These are phyloP conservation scores for Seriola quinqueradiata DNA, from an alignment of 2,113 vertebrate species.

Conservation along the genomic window DNA sequence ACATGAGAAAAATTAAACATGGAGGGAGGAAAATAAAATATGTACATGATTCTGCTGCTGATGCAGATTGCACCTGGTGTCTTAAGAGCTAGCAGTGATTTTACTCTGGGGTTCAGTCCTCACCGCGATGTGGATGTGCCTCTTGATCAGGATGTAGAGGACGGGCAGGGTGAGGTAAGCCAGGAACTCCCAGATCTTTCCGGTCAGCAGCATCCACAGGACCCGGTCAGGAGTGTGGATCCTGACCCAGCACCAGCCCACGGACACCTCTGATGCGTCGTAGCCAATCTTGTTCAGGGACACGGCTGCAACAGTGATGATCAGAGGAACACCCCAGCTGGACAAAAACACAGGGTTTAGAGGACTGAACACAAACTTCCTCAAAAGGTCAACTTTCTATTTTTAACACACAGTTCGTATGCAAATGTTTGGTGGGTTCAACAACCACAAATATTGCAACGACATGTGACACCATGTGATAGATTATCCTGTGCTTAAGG, in stretches of 20 bases:
- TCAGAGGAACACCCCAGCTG: slow-evolving; percentile 94
- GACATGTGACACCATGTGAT: slow-evolving; percentile 49
- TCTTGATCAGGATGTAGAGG: slow-evolving; percentile 93
- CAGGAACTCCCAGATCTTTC: slow-evolving; percentile 95
- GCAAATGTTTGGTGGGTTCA: neutral
- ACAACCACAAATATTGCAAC: slow-evolving; percentile 1
- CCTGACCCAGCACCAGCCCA: slow-evolving; percentile 98
- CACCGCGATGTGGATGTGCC: slow-evolving; percentile 93
- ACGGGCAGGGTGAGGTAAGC: slow-evolving; percentile 91
- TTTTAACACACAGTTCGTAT: neutral
- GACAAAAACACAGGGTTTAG: slow-evolving; percentile 2
- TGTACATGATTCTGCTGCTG: neutral
- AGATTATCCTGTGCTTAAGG: slow-evolving; percentile 19
- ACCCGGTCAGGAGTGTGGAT: slow-evolving; percentile 87
- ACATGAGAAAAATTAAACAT: neutral
- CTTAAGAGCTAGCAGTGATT: neutral
- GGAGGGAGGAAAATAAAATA: neutral
- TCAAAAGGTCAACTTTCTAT: slow-evolving; percentile 1
- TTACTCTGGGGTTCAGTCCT: slow-evolving; percentile 59
- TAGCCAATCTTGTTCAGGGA: slow-evolving; percentile 93
- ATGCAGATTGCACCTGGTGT: too few relatives aligned
- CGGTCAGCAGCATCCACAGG: slow-evolving; percentile 95
- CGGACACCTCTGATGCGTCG: slow-evolving; percentile 93
- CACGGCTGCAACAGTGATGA: slow-evolving; percentile 89
- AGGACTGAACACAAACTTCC: neutral